phyloP scores from a whole-genome alignment of 2,888 invertebrate species.

The Monopis laevigella region DNA sequence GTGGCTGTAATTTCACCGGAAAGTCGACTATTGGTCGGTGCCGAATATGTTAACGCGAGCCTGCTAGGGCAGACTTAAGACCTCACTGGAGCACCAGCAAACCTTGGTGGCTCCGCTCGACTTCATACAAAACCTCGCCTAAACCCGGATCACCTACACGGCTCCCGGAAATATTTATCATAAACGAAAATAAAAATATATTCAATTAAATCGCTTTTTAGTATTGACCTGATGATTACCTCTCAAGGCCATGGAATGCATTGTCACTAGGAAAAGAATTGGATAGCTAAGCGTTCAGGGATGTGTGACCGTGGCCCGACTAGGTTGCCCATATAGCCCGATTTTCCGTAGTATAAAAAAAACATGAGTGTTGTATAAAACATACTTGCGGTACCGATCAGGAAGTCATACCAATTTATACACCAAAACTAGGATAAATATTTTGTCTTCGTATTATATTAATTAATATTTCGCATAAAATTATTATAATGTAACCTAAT shows the following conservation, averaged over 20 bases:
- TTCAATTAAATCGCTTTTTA: constrained; percentile 49
- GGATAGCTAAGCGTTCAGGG: constrained; percentile 44
- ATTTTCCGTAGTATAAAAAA: constrained; percentile 18
- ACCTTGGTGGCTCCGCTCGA: constrained; percentile 20
- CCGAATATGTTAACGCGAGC: constrained; percentile 67
- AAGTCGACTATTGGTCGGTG: constrained; percentile 70
- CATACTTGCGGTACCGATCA: constrained; percentile 51
- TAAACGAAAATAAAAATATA: constrained; percentile 58
- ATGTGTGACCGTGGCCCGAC: constrained; percentile 53
- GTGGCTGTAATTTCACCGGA: constrained; percentile 72
- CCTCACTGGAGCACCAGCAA: constrained; percentile 21
- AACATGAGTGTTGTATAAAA: not conserved
- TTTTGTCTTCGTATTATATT: constrained; percentile 46
- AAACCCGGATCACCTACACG: constrained; percentile 49
- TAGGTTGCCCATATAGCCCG: constrained; percentile 65
- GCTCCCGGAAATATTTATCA: constrained; percentile 38
- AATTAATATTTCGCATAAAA: too few relatives aligned
- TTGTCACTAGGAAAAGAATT: constrained; percentile 42
- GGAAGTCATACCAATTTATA: constrained; percentile 52
- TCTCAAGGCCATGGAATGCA: constrained; percentile 54
- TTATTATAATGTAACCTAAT: not conserved
- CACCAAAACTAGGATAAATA: constrained; percentile 23
- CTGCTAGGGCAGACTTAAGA: constrained; percentile 60
- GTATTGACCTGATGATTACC: constrained; percentile 37
- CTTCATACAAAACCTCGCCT: constrained; percentile 37